A percentile compares a stretch with the other conserved stretches of the same genome.
Conservation (phyloP, 2,888 invertebrate genomes). For the Eristalis intricaria region DNA sequence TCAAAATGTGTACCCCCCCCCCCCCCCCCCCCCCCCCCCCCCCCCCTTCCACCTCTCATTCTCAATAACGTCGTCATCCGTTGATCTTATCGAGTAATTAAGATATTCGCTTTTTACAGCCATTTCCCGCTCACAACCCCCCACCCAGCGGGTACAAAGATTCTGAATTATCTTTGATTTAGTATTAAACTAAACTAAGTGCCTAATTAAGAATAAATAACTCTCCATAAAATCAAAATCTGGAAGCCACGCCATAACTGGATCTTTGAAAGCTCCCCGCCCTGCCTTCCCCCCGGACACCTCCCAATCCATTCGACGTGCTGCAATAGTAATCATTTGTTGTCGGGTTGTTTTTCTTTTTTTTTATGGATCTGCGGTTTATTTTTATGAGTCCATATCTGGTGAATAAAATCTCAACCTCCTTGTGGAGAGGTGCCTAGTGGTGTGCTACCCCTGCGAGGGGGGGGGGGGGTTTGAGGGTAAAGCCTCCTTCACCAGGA, state of each 20-base stretch:
- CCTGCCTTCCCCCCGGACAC: neutral
- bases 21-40: too few species aligned
- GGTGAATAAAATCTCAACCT: conserved; percentile 56
- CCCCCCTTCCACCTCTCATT: too few species aligned
- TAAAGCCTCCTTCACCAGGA: conserved; percentile 38
- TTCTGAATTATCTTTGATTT: neutral
- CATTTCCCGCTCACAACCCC: neutral
- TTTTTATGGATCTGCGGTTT: conserved; percentile 37
- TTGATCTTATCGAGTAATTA: conserved; percentile 44
- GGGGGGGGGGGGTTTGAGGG: neutral
- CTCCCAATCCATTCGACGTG: neutral
- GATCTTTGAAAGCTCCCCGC: conserved; percentile 22
- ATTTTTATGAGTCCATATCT: conserved; percentile 66
- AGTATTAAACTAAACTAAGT: conserved; percentile 58
- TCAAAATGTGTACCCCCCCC: too few species aligned
- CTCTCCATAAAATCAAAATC: conserved; percentile 49
- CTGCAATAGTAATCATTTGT: conserved; percentile 46
- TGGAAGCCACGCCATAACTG: conserved; percentile 51
- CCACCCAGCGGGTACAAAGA: neutral
- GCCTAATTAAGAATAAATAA: conserved; percentile 67
- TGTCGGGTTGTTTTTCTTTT: neutral
- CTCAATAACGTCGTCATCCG: neutral
- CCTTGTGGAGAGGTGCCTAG: neutral
- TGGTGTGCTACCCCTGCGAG: neutral
- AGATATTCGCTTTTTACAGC: conserved; percentile 58